These are phyloP conservation scores for Caenorhabditis afra DNA, from an alignment of 2,888 invertebrate genomes.

Conservation along the genomic window DNA sequence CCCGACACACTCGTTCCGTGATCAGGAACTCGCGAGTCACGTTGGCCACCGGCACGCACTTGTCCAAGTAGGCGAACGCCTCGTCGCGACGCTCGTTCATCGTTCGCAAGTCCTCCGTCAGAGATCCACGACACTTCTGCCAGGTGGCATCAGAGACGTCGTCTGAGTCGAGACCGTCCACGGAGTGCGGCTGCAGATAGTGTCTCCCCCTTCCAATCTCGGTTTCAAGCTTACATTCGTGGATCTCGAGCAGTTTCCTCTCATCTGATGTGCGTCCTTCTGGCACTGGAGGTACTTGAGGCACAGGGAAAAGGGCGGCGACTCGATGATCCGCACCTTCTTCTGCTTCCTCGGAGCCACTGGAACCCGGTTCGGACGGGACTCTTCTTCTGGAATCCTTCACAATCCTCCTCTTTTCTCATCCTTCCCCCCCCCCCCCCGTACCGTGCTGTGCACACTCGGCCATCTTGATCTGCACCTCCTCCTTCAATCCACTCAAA, in stretches of 20 bases:
- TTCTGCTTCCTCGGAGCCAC: conserved; percentile 10
- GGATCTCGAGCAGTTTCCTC: conserved; percentile 43
- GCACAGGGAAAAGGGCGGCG: conserved; percentile 58
- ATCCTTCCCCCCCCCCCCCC: neutral
- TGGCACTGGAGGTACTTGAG: conserved; percentile 62
- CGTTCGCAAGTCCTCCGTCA: conserved; percentile 42
- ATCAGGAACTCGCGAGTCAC: conserved; percentile 64
- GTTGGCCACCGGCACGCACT: conserved; percentile 65
- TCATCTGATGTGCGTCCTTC: conserved; percentile 57
- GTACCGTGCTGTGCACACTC: conserved; percentile 58
- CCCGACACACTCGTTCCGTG: conserved; percentile 45
- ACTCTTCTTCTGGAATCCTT: conserved; percentile 30
- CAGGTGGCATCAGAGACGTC: conserved; percentile 22
- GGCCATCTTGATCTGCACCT: conserved; percentile 64
- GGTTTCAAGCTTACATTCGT: too few relatives aligned
- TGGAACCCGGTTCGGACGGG: conserved; percentile 5
- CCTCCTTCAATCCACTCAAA: conserved; percentile 58
- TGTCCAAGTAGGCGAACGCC: conserved; percentile 63
- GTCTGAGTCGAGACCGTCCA: conserved; percentile 50
- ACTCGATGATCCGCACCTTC: conserved; percentile 38
- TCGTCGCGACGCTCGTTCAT: conserved; percentile 54
- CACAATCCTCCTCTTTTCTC: neutral
- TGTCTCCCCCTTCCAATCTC: neutral
- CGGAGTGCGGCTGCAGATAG: conserved; percentile 26
- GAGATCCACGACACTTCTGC: conserved; percentile 22